phyloP scores from a whole-genome alignment of 2,888 invertebrate genomes.

The Aphrophora alni region DNA sequence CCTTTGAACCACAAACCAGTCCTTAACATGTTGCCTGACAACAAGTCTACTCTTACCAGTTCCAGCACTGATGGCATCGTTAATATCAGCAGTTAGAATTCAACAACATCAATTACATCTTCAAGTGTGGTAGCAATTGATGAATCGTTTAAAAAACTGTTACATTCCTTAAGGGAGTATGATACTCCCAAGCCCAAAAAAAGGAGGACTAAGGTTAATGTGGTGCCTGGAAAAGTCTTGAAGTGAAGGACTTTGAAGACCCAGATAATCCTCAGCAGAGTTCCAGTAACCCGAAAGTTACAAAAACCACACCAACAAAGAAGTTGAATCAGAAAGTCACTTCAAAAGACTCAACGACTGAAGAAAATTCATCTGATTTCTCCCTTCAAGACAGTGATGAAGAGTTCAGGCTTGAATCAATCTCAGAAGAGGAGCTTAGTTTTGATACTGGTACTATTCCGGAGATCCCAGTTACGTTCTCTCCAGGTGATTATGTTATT shows the following conservation, averaged over 20 bases:
- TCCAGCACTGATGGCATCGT: neutral
- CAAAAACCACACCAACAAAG: no score
- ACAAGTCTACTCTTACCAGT: neutral
- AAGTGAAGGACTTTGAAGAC: neutral
- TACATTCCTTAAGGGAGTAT: neutral
- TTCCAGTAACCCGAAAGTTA: neutral
- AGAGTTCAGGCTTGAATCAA: neutral
- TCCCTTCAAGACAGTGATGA: slow-evolving; percentile 12
- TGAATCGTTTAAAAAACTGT: slow-evolving; percentile 18
- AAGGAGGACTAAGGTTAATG: slow-evolving; percentile 6
- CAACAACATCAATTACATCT: neutral
- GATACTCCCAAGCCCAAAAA: slow-evolving; percentile 14
- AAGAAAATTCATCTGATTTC: slow-evolving; percentile 14
- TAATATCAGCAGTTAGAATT: neutral
- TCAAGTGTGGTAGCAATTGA: slow-evolving; percentile 14
- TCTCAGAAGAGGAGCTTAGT: neutral
- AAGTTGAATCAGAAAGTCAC: no score
- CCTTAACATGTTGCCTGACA: slow-evolving; percentile 11
- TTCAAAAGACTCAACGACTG: no score
- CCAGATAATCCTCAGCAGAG: no score
- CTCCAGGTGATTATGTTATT: no score
- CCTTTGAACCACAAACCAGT: slow-evolving; percentile 21
- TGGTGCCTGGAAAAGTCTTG: slow-evolving; percentile 14
- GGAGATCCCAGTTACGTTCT: no score
- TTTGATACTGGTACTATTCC: no score